phyloP scores from a whole-genome alignment of 2,888 invertebrate species.

The Eucera pruinosa region DNA sequence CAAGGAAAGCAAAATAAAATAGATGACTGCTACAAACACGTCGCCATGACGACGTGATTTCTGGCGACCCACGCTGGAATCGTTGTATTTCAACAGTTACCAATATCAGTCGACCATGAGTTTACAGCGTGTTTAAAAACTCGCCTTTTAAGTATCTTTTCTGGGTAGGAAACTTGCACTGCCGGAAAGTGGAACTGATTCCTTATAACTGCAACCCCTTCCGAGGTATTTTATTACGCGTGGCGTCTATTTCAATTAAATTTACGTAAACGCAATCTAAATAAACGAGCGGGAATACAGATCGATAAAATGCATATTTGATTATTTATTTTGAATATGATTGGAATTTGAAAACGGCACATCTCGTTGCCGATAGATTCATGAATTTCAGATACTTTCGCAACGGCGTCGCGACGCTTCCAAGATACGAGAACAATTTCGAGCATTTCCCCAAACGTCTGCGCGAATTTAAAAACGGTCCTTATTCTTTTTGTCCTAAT shows the following conservation, averaged over 20 bases:
- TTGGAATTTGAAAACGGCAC: constrained; percentile 54
- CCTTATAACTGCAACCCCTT: too few species aligned
- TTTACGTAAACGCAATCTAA: not conserved
- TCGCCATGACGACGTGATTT: too few species aligned
- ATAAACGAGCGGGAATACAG: not conserved
- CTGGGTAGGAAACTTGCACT: too few species aligned
- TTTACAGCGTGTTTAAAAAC: too few species aligned
- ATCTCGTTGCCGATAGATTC: constrained; percentile 49
- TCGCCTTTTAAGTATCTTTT: too few species aligned
- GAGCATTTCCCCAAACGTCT: not conserved
- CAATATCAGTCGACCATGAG: too few species aligned
- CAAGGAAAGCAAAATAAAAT: too few species aligned
- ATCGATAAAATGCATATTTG: constrained; percentile 47
- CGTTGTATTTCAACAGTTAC: too few species aligned
- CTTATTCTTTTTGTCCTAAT: too few species aligned
- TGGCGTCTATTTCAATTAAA: constrained; percentile 14
- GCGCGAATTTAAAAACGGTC: not conserved
- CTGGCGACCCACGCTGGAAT: too few species aligned
- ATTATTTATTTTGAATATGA: constrained; percentile 62
- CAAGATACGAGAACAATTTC: constrained; percentile 29
- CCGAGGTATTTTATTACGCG: not conserved
- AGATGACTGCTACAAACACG: too few species aligned
- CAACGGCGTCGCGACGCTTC: constrained; percentile 30
- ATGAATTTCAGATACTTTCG: constrained; percentile 58
- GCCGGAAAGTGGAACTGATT: too few species aligned